These are phyloP conservation scores for Lycaena phlaeas DNA, from an alignment of 2,888 invertebrate species.

Conservation along the genomic window DNA sequence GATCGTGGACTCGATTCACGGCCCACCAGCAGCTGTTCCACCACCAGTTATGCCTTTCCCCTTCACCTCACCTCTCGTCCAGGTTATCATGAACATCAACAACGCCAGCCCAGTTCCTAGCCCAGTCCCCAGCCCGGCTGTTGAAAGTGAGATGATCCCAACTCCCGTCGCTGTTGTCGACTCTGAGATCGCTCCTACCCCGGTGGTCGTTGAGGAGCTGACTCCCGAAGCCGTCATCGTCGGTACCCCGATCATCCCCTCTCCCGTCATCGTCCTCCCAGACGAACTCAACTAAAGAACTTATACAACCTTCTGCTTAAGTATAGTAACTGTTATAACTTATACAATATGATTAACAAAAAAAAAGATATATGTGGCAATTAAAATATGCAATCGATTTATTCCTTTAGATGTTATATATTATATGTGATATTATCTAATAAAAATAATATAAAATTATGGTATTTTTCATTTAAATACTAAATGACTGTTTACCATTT, in stretches of 20 bases:
- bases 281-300: conserved; percentile 35
- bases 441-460: no score
- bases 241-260: conserved; percentile 28
- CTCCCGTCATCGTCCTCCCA: conserved; percentile 31
- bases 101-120: neutral
- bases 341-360: no score
- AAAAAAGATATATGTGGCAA: no score
- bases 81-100: conserved; percentile 23
- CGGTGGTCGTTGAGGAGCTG: conserved; percentile 7
- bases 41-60: neutral
- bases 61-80: conserved; percentile 18
- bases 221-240: conserved; percentile 23
- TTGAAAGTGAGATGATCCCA: neutral
- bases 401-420: no score
- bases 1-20: neutral
- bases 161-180: conserved; percentile 5
- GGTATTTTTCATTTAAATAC: no score
- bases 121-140: neutral
- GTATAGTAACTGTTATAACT: no score
- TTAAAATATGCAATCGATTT: no score
- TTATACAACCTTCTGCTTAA: no score
- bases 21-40: neutral
- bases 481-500: no score
- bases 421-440: no score
- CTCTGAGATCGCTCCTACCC: neutral